Evolutionary conservation across 2,113 vertebrate species (phyloP).

Genomic region (Pelecanus crispus): DNA sequence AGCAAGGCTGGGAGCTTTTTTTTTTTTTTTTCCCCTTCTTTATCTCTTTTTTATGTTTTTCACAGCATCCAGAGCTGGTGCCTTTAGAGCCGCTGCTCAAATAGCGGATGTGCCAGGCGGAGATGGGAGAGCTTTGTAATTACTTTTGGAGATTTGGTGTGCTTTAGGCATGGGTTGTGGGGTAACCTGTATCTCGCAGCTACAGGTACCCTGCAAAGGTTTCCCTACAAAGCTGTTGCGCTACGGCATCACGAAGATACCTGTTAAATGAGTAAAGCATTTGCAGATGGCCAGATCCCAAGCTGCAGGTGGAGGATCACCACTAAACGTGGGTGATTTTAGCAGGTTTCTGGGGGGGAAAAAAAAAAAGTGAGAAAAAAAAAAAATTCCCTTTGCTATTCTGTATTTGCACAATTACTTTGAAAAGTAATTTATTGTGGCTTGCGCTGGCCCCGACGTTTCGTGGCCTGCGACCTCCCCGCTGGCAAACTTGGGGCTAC

Average conservation of each 20-base stretch:
- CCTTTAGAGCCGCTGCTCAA: background rate
- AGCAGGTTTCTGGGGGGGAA: background rate
- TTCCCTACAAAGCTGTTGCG: background rate
- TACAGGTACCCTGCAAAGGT: background rate
- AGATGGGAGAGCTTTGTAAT: background rate
- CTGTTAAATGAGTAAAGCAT: rapidly evolving
- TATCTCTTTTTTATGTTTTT: background rate
- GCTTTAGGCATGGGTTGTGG: rapidly evolving
- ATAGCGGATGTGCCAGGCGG: rapidly evolving
- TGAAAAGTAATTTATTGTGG: background rate
- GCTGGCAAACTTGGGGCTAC: background rate
- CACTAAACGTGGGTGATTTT: background rate
- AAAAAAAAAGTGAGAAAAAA: rapidly evolving
- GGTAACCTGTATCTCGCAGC: background rate
- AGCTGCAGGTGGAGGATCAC: background rate
- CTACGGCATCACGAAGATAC: background rate
- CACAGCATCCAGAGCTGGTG: background rate
- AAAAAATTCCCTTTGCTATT: background rate
- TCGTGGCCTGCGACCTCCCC: background rate
- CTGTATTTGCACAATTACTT: background rate
- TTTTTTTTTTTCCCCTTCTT: background rate
- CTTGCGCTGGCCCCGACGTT: background rate
- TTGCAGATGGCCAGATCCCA: background rate
- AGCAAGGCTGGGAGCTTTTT: background rate
- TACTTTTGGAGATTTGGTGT: background rate